A percentile compares a stretch with the other conserved stretches of the same genome.
Evolutionary conservation across 2,888 invertebrate genomes (phyloP).

Genomic region (Ornithoptera priamus): DNA sequence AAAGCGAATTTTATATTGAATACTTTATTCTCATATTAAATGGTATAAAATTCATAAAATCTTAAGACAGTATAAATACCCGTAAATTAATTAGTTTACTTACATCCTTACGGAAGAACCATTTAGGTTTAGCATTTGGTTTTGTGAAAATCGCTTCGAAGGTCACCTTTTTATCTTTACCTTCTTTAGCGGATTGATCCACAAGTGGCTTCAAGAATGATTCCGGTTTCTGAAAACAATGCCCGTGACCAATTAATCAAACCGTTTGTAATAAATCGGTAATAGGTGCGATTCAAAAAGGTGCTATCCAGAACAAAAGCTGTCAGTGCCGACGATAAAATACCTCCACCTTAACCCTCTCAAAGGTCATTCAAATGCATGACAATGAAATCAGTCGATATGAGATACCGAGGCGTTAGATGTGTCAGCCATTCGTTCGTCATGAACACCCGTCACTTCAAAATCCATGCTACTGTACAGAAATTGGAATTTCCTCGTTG

Average conservation of each 20-base stretch:
- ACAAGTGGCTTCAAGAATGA: slow-evolving; percentile 96
- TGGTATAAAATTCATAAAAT: not conserved
- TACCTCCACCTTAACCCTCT: slow-evolving; percentile 51
- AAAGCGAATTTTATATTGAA: slow-evolving; percentile 14
- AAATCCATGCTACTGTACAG: slow-evolving; percentile 76
- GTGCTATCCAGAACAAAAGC: slow-evolving; percentile 71
- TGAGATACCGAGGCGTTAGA: slow-evolving; percentile 71
- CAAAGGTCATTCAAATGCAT: slow-evolving; percentile 59
- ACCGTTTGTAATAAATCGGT: slow-evolving; percentile 32
- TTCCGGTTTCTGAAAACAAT: slow-evolving; percentile 90
- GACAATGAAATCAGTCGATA: slow-evolving; percentile 57
- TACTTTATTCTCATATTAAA: not conserved
- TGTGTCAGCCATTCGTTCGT: slow-evolving; percentile 65
- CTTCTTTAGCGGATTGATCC: slow-evolving; percentile 96
- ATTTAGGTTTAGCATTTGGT: slow-evolving; percentile 95
- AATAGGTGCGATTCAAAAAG: slow-evolving; percentile 60
- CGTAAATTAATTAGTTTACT: slow-evolving; percentile 67
- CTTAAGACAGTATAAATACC: not conserved
- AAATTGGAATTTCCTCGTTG: slow-evolving; percentile 64
- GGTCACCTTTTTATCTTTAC: slow-evolving; percentile 96
- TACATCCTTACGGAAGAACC: slow-evolving; percentile 95
- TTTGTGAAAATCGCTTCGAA: slow-evolving; percentile 98
- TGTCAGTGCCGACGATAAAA: slow-evolving; percentile 64
- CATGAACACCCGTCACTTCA: slow-evolving; percentile 53
- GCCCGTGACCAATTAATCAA: slow-evolving; percentile 50